Base-by-base conservation (phyloP, 1,140 invertebrate genomes). In the Drosophila eugracilis region DNA sequence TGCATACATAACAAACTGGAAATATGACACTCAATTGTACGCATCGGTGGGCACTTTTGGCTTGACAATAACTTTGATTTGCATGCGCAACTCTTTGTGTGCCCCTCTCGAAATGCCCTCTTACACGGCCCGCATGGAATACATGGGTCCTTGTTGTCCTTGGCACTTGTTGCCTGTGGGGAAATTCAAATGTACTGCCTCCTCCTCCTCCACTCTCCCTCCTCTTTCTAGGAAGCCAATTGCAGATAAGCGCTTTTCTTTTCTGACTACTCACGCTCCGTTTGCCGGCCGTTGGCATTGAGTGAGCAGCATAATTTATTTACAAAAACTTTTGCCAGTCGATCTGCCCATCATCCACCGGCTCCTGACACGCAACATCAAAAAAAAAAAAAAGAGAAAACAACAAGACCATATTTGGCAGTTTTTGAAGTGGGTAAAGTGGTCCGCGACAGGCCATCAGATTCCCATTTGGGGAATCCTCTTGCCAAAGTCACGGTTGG, bases 21-120 rank as follows among this genome's bases (percentile, higher is more conserved):
- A 83, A 86, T 88, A 86, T 86, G 83, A 88, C 83, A 86, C 83
- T 86, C 83, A 88, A 86, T 86, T 86, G 83, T 88, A 75, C 83
- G 83, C 83, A 88, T 83, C 83, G 78, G 63, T 88, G 70, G 83
- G 58, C 75, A 70, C 69, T 88, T 86, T 86, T 81, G 65, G 63
- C 62, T 59, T 88, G 78, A 88, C 83, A 86, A 88, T 85, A 81
- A 81, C 83, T 85, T 85, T 85, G 81, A 85, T 86, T 85, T 88
- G 81, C 78, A 70, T 85, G 57, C 59, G 58, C 53, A 76, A n/a
- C 48, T 30, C 19, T 22, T 39, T 41, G 26, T 19, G 26, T n/a
- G 24, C 4, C 12, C n/a, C n/a, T 2, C 1, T 0, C 21, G 26
- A 19, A 7, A 4, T n/a, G n/a, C 30, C 32, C 30, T 12, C 24